Evolutionary conservation across 2,113 vertebrate genomes (phyloP).

Genomic region (Bubalus kerabau): DNA sequence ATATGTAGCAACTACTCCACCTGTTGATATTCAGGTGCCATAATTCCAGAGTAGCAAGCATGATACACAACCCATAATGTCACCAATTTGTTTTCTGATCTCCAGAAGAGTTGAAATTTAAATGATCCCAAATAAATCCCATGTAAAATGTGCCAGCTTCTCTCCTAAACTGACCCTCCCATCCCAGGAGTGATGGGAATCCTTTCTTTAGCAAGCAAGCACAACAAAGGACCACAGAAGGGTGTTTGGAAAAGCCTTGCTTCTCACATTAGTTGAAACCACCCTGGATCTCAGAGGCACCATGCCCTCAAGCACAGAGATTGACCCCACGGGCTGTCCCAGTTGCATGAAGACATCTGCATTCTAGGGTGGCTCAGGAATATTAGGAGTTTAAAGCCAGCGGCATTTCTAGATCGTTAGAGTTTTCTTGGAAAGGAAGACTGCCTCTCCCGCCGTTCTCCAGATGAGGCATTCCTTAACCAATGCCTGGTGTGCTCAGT

Average conservation of each 20-base stretch:
- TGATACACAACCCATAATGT: not conserved
- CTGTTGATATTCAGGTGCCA: not conserved
- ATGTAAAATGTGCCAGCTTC: not conserved
- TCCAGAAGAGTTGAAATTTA: not conserved
- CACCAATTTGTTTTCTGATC: not conserved
- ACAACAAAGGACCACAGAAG: no score
- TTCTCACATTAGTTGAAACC: not conserved
- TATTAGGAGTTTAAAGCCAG: not conserved
- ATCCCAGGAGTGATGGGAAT: not conserved
- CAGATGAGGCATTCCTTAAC: not conserved
- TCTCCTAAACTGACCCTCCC: not conserved
- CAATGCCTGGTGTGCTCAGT: rapidly evolving
- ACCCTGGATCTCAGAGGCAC: rapidly evolving
- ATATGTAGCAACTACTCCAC: not conserved
- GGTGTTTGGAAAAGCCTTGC: not conserved
- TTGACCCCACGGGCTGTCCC: rapidly evolving
- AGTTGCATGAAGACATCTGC: not conserved
- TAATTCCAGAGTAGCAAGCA: not conserved
- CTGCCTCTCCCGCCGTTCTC: not conserved
- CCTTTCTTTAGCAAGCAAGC: not conserved
- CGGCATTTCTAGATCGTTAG: not conserved
- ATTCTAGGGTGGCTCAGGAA: not conserved
- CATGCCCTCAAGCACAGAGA: not conserved
- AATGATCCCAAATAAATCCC: not conserved
- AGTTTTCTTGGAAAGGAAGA: not conserved